Percentiles rank a stretch among this genome's conserved stretches.
These are phyloP conservation scores for Geotrupes spiniger DNA, from an alignment of 2,888 invertebrate species.

Conservation along the genomic window DNA sequence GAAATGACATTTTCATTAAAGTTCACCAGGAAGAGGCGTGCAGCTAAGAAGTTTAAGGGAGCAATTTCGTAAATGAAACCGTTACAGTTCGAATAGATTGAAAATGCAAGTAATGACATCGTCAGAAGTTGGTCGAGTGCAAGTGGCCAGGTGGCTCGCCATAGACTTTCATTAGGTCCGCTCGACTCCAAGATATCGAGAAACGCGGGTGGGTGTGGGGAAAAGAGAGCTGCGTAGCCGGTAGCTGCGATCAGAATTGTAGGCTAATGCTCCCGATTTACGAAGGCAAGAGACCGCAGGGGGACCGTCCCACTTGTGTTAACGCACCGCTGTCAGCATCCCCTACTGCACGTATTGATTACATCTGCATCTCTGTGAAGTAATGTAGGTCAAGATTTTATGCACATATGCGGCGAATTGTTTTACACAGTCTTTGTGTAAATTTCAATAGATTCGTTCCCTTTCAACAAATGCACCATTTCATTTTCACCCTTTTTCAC, in stretches of 20 bases:
- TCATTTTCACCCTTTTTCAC: not conserved
- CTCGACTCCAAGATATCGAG: constrained; percentile 21
- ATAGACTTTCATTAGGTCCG: constrained; percentile 30
- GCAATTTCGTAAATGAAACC: constrained; percentile 23
- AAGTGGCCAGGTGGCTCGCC: constrained; percentile 35
- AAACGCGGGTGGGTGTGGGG: constrained; percentile 15
- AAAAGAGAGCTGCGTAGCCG: constrained; percentile 29
- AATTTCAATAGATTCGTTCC: constrained; percentile 12
- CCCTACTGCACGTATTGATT: constrained; percentile 42
- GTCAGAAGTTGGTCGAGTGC: constrained; percentile 26
- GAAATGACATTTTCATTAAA: constrained; percentile 23
- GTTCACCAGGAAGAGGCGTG: constrained; percentile 28
- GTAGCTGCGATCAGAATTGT: constrained; percentile 36
- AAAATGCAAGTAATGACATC: constrained; percentile 34
- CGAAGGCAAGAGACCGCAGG: constrained; percentile 28
- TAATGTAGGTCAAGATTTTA: constrained; percentile 47
- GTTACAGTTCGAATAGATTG: constrained; percentile 26
- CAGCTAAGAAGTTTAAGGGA: constrained; percentile 13
- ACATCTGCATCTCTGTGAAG: constrained; percentile 39
- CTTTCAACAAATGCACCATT: constrained; percentile 2
- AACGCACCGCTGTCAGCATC: constrained; percentile 35
- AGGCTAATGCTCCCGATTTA: constrained; percentile 42
- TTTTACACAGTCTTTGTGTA: constrained; percentile 10
- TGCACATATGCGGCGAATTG: constrained; percentile 25
- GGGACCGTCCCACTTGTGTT: constrained; percentile 23